Base-by-base conservation (phyloP, 2,113 vertebrate species). In the Nipponia nippon region DNA sequence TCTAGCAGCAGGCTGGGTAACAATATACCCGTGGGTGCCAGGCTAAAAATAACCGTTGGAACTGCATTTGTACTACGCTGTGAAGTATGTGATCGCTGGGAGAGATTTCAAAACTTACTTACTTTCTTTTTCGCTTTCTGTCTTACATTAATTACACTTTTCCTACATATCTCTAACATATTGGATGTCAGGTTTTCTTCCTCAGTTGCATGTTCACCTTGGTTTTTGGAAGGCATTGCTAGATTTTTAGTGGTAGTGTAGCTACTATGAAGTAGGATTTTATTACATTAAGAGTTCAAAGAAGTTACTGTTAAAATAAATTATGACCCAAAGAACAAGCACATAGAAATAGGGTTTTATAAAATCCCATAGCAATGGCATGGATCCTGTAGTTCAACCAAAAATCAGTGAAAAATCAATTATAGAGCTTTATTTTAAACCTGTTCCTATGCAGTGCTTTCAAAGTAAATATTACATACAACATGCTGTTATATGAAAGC, bases 31-130 rank as follows among this genome's bases (percentile, higher is more conserved):
- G 40, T 85, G 93, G 93, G 93, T 93, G 92, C 93, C 89, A 92
- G 88, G 92, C 93, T 96, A 95, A 97, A 97, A 96, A 97, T 97
- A 97, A 78, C 89, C 65, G 2, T 72, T 75, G 95, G 90, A 95
- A 71, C 77, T 67, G 94, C 67, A n/a, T 83, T 96, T 91, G 63
- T 88, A 89, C 89, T 77, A 44, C 10, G 9, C 89, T 88, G 86
- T 62, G 82, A 94, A 94, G 92, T 92, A 19, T 87, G 88, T 73
- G 95, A 95, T 84, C 26, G 15, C 88, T 86, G 78, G 93, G 95
- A 86, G 92, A 96, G 94, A 80, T 92, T 97, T 95, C 96, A 95
- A 70, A 91, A 93, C 95, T 90, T 66, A 93, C 95, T 90, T 66
- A 42, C 87, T 96, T 95, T 79, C 65, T 55, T 80, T 92, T 90